Percentiles rank a stretch among this genome's conserved stretches.
Conservation (phyloP, 2,113 vertebrate genomes). For the Zosterops lateralis region DNA sequence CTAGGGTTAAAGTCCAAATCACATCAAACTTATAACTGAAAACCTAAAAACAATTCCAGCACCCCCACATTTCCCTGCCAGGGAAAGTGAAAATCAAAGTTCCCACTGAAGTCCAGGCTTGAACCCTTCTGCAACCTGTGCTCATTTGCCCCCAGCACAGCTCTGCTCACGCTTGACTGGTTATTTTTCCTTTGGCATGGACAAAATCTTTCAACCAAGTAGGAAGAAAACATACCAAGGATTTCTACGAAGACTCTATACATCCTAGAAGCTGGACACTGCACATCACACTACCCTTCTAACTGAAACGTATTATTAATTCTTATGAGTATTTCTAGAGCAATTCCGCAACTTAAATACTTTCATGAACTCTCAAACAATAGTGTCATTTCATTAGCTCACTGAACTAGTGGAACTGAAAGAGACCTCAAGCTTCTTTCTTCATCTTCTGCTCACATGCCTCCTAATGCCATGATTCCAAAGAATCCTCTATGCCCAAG, state of each 20-base stretch:
- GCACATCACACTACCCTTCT: neutral
- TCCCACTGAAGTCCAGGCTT: neutral
- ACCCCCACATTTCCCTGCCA: neutral
- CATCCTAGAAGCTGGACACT: neutral
- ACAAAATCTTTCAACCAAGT: neutral
- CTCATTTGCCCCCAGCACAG: neutral
- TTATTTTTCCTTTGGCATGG: neutral
- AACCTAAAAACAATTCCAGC: no score
- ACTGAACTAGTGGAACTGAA: neutral
- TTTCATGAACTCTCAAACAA: neutral
- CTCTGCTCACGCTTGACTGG: neutral
- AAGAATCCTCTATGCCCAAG: neutral
- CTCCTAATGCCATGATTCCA: neutral
- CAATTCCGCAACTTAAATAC: neutral
- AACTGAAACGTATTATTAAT: neutral
- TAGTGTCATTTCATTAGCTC: neutral
- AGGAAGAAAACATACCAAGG: neutral
- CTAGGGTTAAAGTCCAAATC: no score
- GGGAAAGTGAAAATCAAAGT: neutral
- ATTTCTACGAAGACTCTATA: neutral
- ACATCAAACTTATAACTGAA: no score
- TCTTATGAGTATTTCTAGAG: neutral
- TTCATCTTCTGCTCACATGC: neutral
- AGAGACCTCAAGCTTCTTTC: neutral
- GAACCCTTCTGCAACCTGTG: rapidly evolving